Conservation (phyloP, 2,888 invertebrate species). For the Anaspis maculata region DNA sequence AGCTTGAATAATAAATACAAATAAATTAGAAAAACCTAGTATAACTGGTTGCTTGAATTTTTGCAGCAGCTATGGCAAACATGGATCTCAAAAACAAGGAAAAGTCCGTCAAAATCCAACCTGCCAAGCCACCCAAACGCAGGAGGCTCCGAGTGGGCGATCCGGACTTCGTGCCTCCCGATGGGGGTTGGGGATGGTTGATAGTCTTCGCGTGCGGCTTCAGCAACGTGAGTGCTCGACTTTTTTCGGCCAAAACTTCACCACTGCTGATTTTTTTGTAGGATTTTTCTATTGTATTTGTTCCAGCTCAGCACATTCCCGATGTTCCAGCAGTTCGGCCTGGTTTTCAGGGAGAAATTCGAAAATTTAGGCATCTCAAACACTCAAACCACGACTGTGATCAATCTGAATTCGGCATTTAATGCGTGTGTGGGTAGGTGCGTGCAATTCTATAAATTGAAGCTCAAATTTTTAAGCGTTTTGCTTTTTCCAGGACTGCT, state of each 20-base stretch:
- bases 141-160: constrained; percentile 29
- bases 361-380: constrained; percentile 51
- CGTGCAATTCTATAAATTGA: constrained; percentile 11
- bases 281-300: constrained; percentile 4
- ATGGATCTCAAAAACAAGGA: constrained; percentile 5
- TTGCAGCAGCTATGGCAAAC: too few relatives aligned
- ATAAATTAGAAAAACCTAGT: too few relatives aligned
- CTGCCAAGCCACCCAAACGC: constrained; percentile 28
- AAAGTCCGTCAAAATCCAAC: constrained; percentile 9
- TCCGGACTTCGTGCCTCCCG: constrained; percentile 58
- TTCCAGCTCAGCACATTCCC: constrained; percentile 59
- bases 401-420: constrained; percentile 63
- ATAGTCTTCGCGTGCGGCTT: constrained; percentile 62
- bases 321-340: constrained; percentile 62
- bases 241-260: too few relatives aligned
- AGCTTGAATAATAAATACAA: too few relatives aligned
- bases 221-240: constrained; percentile 60
- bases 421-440: constrained; percentile 59
- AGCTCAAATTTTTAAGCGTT: constrained; percentile 1
- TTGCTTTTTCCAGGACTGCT: constrained; percentile 49
- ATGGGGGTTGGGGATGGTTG: constrained; percentile 74
- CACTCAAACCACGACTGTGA: constrained; percentile 61
- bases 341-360: constrained; percentile 60
- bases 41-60: too few relatives aligned
- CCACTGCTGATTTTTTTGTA: too few relatives aligned